These are phyloP conservation scores for Ischnus inquisitorius DNA, from an alignment of 2,888 invertebrate species.

Conservation along the genomic window DNA sequence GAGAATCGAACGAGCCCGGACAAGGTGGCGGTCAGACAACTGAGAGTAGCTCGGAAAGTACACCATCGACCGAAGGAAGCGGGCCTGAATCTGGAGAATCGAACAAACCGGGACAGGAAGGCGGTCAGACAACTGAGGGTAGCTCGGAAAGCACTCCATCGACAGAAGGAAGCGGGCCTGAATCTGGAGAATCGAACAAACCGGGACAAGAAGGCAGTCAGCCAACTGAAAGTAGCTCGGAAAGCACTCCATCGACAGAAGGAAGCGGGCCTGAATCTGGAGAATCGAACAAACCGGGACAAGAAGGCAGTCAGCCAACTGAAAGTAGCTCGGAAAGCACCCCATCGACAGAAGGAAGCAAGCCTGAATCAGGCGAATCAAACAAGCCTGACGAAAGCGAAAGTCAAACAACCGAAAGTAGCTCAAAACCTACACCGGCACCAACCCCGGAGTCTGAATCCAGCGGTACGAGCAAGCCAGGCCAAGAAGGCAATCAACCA, in stretches of 20 bases:
- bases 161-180: not conserved
- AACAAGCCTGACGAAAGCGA: not conserved
- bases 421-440: not conserved
- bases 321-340: constrained; percentile 12
- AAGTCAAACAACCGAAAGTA: not conserved
- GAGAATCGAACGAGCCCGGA: constrained; percentile 30
- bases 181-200: constrained; percentile 17
- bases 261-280: not conserved
- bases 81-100: constrained; percentile 9
- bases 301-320: not conserved
- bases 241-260: not conserved
- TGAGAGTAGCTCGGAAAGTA: not conserved
- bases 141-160: constrained; percentile 2
- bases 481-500: not conserved
- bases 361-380: not conserved
- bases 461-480: not conserved
- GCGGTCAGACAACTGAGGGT: not conserved
- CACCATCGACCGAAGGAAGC: not conserved
- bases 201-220: constrained; percentile 8
- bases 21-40: not conserved
- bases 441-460: not conserved
- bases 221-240: not conserved
- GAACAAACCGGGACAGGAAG: constrained; percentile 17
- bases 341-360: too few relatives aligned
- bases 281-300: constrained; percentile 27